phyloP scores from a whole-genome alignment of 1,140 invertebrate genomes.

The Apolygus lucorum region DNA sequence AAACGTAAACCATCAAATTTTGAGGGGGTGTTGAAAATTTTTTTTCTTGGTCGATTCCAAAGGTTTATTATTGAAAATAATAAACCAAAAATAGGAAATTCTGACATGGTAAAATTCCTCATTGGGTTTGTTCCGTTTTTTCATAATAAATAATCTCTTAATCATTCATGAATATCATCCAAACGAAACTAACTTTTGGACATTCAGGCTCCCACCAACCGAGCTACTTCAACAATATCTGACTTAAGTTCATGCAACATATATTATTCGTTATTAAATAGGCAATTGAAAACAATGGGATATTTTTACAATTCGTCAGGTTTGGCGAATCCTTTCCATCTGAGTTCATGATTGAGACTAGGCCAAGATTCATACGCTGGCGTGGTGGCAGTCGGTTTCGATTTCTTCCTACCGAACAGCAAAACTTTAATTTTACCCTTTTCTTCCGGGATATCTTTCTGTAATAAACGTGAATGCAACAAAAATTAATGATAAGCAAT shows the following conservation, averaged over 20 bases:
- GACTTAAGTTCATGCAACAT: too few species aligned
- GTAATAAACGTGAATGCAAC: neutral
- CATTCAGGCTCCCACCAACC: too few species aligned
- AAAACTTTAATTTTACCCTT: constrained; percentile 44
- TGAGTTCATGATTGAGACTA: constrained; percentile 45
- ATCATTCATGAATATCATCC: neutral
- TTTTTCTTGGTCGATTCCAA: too few species aligned
- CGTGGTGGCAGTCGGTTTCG: constrained; percentile 40
- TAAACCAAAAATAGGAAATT: too few species aligned
- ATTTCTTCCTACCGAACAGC: constrained; percentile 44
- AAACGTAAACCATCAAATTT: too few species aligned
- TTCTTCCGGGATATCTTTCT: neutral
- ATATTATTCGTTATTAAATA: too few species aligned
- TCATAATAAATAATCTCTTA: neutral
- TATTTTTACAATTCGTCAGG: constrained; percentile 38
- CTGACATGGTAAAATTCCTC: too few species aligned
- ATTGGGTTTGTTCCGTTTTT: too few species aligned
- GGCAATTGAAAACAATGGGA: too few species aligned
- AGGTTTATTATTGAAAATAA: too few species aligned
- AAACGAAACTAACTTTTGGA: neutral
- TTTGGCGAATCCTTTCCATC: constrained; percentile 47
- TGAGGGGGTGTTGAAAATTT: too few species aligned
- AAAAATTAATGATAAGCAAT: neutral
- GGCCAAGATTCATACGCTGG: constrained; percentile 44
- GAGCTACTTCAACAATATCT: too few species aligned